Evolutionary conservation across 1,140 invertebrate genomes (phyloP).

Genomic region (Drosophila ogumai): DNA sequence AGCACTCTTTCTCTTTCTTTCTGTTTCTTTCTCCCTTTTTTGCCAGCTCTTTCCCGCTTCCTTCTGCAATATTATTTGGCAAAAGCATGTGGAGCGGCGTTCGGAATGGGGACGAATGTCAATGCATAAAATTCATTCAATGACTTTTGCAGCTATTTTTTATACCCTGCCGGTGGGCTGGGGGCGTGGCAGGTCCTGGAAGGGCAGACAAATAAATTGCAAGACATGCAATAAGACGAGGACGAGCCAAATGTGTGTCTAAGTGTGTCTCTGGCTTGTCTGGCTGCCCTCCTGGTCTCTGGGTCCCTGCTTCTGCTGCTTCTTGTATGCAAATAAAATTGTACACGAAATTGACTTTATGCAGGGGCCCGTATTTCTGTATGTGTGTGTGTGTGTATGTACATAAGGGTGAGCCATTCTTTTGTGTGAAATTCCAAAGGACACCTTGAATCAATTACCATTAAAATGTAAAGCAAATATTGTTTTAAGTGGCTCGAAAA

Average conservation of each 20-base stretch:
- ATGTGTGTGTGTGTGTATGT: background rate
- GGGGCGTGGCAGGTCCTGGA: constrained; percentile 13
- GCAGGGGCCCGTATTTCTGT: constrained; percentile 10
- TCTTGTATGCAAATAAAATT: constrained; percentile 78
- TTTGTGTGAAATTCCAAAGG: constrained; percentile 7
- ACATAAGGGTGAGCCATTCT: constrained; percentile 16
- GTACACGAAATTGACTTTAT: constrained; percentile 80
- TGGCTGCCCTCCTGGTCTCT: constrained; percentile 27
- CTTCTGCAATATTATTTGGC: constrained; percentile 58
- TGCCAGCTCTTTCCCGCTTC: constrained; percentile 1
- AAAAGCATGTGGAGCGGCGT: constrained; percentile 24
- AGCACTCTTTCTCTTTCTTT: background rate
- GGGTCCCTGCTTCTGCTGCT: constrained; percentile 3
- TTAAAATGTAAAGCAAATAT: constrained; percentile 11
- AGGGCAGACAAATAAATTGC: constrained; percentile 78
- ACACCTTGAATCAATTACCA: constrained; percentile 15
- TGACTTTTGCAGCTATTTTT: constrained; percentile 77
- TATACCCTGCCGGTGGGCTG: constrained; percentile 31
- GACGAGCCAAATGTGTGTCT: constrained; percentile 71
- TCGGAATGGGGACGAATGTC: constrained; percentile 61
- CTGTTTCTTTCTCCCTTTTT: background rate
- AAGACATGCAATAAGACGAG: constrained; percentile 79
- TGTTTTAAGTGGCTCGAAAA: background rate
- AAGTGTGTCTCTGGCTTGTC: constrained; percentile 66
- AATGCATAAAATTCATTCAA: constrained; percentile 80